Conservation (phyloP, 2,113 vertebrate species). For the Trematocara stigmaticum region DNA sequence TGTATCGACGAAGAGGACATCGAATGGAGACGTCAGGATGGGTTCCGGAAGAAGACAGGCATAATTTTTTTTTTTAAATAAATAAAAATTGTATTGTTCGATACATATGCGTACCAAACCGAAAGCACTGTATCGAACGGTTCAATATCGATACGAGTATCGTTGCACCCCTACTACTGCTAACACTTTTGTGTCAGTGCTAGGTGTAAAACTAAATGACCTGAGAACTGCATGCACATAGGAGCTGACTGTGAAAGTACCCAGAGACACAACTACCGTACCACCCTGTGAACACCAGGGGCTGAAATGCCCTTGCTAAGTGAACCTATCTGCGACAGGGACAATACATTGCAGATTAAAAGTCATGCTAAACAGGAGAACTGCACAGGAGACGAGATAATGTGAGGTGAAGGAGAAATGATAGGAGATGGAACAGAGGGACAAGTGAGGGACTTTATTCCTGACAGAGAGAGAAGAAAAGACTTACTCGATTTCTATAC, state of each 20-base stretch:
- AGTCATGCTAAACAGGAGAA: constrained; percentile 58
- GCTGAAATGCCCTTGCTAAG: constrained; percentile 7
- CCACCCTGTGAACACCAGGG: constrained; percentile 28
- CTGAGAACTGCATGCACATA: constrained; percentile 45
- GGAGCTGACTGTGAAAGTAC: neutral
- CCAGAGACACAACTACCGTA: neutral
- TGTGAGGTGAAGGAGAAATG: neutral
- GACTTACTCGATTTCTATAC: constrained; percentile 79
- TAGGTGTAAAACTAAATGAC: neutral
- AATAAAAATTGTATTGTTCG: no score
- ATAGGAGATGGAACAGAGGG: constrained; percentile 11
- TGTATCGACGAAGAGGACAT: no score
- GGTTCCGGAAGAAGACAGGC: no score
- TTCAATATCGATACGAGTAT: no score
- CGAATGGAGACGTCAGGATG: no score
- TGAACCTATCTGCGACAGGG: neutral
- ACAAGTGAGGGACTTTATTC: neutral
- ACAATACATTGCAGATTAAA: constrained; percentile 1
- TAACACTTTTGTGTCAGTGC: neutral
- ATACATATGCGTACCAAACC: no score
- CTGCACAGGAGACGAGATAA: constrained; percentile 1
- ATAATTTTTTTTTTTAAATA: no score
- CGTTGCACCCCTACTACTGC: neutral
- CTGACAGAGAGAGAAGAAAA: constrained; percentile 47
- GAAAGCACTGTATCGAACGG: no score